Evolutionary conservation across 2,888 invertebrate genomes (phyloP).

Genomic region (Patella caerulea): DNA sequence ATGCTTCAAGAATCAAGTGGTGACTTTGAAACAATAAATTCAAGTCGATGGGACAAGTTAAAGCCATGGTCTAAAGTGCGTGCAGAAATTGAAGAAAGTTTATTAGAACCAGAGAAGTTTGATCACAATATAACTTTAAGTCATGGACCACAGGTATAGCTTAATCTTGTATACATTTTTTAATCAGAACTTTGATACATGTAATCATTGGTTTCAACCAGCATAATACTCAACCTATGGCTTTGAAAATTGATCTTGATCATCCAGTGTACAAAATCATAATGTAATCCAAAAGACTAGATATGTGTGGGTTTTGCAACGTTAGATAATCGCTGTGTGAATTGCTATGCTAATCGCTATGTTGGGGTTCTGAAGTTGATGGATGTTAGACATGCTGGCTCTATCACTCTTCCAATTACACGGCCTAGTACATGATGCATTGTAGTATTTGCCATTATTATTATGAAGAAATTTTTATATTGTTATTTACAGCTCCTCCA

Average conservation of each 20-base stretch:
- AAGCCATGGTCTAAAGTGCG: conserved; percentile 41
- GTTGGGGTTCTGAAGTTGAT: too few relatives aligned
- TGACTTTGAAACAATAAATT: not conserved
- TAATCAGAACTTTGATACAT: not conserved
- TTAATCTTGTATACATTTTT: not conserved
- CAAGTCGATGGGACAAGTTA: conserved; percentile 43
- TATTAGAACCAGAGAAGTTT: conserved; percentile 36
- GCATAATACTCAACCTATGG: too few relatives aligned
- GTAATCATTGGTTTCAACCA: too few relatives aligned
- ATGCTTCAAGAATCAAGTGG: not conserved
- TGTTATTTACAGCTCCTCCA: conserved; percentile 41
- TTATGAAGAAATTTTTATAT: not conserved
- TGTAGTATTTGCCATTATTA: not conserved
- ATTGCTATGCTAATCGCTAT: too few relatives aligned
- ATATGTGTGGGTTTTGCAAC: too few relatives aligned
- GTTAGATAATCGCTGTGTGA: too few relatives aligned
- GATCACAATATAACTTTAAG: conserved; percentile 46
- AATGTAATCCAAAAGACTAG: too few relatives aligned
- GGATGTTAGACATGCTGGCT: too few relatives aligned
- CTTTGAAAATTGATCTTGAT: too few relatives aligned
- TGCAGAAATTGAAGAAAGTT: conserved; percentile 37
- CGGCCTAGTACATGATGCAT: too few relatives aligned
- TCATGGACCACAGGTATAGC: conserved; percentile 49
- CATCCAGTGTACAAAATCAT: too few relatives aligned
- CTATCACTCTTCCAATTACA: too few relatives aligned